phyloP scores from a whole-genome alignment of 1,140 invertebrate species.

The Hesperophylax magnus region DNA sequence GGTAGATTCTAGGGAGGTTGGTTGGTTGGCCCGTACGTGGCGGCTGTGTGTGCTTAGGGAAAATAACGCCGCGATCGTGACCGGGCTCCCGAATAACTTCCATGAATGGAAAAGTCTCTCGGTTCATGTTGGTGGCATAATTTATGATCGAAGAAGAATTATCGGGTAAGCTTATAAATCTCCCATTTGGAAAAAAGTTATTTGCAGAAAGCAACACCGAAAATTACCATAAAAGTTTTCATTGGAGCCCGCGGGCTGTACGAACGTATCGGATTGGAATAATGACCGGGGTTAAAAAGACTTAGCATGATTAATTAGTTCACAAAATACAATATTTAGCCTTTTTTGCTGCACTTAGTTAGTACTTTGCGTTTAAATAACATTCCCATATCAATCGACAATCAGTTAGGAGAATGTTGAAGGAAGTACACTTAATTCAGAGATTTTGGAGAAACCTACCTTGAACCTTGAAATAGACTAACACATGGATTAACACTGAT shows the following conservation, averaged over 20 bases:
- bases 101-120: conserved; percentile 41
- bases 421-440: too few relatives aligned
- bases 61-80: conserved; percentile 54
- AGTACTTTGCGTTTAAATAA: too few relatives aligned
- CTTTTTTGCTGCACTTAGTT: too few relatives aligned
- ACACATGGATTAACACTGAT: too few relatives aligned
- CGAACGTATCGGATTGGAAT: neutral
- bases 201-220: conserved; percentile 33
- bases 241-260: neutral
- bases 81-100: conserved; percentile 46
- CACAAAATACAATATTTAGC: too few relatives aligned
- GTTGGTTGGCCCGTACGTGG: conserved; percentile 39
- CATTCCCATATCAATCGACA: too few relatives aligned
- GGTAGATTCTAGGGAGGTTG: neutral
- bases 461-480: too few relatives aligned
- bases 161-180: conserved; percentile 33
- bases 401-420: too few relatives aligned
- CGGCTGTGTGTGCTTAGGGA: conserved; percentile 50
- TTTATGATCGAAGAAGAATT: conserved; percentile 45
- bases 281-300: too few relatives aligned
- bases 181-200: conserved; percentile 26
- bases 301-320: too few relatives aligned
- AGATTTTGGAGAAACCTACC: too few relatives aligned
- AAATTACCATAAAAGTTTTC: conserved; percentile 38
- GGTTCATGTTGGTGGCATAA: conserved; percentile 35